These are phyloP conservation scores for Hippasteria phrygiana DNA, from an alignment of 53 echinoderm and acorn worm species.

Conservation along the genomic window DNA sequence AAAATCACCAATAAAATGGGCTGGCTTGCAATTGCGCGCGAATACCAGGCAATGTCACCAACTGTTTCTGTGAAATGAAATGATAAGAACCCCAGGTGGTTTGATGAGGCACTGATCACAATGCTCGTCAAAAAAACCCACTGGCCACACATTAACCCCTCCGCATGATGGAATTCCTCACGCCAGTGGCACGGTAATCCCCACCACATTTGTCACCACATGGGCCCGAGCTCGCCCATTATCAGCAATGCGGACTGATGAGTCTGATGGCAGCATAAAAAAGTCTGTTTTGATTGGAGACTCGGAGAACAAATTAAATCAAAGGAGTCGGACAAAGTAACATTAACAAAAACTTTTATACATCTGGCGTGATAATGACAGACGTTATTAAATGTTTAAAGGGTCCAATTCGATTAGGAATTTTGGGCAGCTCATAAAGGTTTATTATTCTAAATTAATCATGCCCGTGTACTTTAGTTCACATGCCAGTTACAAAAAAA, in stretches of 20 bases:
- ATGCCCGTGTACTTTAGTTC: too few relatives aligned
- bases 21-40: not conserved
- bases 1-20: not conserved
- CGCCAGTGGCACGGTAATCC: not conserved
- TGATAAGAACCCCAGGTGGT: not conserved
- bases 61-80: not conserved
- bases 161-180: not conserved
- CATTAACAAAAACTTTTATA: not conserved
- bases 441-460: not conserved
- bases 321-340: not conserved
- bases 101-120: too few relatives aligned
- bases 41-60: not conserved
- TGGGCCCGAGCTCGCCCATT: not conserved
- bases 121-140: not conserved
- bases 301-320: not conserved
- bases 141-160: not conserved
- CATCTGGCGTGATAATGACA: not conserved
- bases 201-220: not conserved
- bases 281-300: not conserved
- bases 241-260: not conserved
- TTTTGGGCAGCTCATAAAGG: not conserved
- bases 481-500: too few relatives aligned
- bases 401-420: constrained; percentile 13
- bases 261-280: not conserved
- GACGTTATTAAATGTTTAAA: not conserved